phyloP scores from a whole-genome alignment of 2,113 vertebrate species.

The Ceyx melanurus region DNA sequence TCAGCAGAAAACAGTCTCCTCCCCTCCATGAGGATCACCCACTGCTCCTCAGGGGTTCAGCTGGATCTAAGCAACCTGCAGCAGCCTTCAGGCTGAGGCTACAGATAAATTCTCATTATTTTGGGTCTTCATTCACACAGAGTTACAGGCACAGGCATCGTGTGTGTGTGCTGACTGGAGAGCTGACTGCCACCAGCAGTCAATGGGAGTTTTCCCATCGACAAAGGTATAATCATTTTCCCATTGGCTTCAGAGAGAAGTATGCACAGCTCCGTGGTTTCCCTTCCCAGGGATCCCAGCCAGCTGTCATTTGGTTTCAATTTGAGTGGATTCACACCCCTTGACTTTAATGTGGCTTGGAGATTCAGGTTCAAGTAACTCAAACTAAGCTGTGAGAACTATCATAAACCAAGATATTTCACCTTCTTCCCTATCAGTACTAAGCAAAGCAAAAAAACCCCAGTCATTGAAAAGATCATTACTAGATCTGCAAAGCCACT shows the following conservation, averaged over 20 bases:
- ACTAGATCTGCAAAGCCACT: neutral
- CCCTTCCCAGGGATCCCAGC: neutral
- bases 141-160: too few relatives aligned
- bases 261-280: neutral
- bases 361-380: constrained; percentile 3
- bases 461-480: neutral
- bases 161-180: neutral
- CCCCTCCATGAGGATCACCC: neutral
- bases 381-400: neutral
- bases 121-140: neutral
- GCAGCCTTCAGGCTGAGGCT: neutral
- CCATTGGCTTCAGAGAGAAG: neutral
- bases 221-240: neutral
- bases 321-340: neutral
- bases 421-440: neutral
- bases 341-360: neutral
- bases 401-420: neutral
- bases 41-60: neutral
- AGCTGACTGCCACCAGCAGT: neutral
- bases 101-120: neutral
- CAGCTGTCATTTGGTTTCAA: neutral
- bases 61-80: neutral
- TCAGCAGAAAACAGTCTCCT: neutral
- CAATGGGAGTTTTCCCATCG: neutral
- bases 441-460: neutral